phyloP scores from a whole-genome alignment of 2,888 invertebrate genomes.

The Hyalella azteca region DNA sequence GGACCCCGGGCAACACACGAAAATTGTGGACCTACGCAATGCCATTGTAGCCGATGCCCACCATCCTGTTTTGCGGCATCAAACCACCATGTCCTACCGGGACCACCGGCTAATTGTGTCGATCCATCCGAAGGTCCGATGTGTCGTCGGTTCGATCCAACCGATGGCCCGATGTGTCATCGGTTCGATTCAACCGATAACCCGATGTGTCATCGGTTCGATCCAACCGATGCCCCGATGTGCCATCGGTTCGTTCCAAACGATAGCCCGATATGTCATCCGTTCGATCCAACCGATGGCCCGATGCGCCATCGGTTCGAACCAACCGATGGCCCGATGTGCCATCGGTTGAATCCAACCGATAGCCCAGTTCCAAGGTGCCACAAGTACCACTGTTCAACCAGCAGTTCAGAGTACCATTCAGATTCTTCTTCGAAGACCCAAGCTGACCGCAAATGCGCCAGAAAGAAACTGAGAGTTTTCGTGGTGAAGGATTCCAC shows the following conservation, averaged over 20 bases:
- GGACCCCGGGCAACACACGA: no score
- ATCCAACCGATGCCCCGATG: no score
- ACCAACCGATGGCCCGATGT: neutral
- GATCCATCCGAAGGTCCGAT: no score
- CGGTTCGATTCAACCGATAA: no score
- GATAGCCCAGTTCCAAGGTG: neutral
- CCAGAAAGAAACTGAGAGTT: neutral
- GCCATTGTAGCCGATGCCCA: no score
- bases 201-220: no score
- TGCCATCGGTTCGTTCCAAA: neutral
- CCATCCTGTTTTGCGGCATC: no score
- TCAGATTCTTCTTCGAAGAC: neutral
- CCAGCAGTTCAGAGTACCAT: neutral
- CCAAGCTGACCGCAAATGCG: neutral
- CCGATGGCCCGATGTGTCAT: no score
- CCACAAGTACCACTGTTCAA: neutral
- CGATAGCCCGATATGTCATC: neutral
- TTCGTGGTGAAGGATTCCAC: neutral
- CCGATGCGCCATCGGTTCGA: neutral
- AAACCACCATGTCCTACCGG: no score
- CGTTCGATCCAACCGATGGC: neutral
- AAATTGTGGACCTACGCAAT: no score
- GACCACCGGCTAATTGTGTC: no score
- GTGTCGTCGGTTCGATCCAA: no score
- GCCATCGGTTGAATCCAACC: neutral